Base-by-base conservation (phyloP, 2,888 invertebrate species). In the Sinopyrophorus schimmeli region DNA sequence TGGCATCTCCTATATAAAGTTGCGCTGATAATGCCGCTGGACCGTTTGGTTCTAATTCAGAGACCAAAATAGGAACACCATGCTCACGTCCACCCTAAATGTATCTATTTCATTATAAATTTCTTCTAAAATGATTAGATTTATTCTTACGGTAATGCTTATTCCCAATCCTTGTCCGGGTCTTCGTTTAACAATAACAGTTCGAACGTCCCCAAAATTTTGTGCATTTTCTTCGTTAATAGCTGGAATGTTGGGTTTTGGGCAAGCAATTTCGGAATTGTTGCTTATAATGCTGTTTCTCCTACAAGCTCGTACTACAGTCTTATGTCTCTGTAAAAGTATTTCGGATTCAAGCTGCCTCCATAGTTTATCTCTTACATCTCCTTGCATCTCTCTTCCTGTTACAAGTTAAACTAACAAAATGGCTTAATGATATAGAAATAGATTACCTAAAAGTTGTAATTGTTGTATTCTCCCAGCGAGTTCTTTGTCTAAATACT, bases 341-440 rank as follows among this genome's bases (percentile, higher is more conserved):
- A 92, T 92, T 76, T 92, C 91, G 0, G 90, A 87, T 68, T 92
- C 91, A 61, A 92, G 77, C 77, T 91, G 84, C 55, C 88, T 77
- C 86, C 86, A 87, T 3, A 92, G 74, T 31, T 87, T 86, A 67
- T 90, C 89, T 61, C 90, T 80, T 24, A 90, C 80, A 55, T 87
- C 84, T 1, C 87, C 84, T 26, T 86, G 79, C 86, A 90, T 86
- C 67, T 90, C 89, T 47, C 87, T 76, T 6, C 82, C 74, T 74
- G 43, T 26, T 12, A 27, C 12, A 3, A 11, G 10, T 3, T 27
- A 27, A 11, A 27, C n/a, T 10, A 11, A 11, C 3, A 10, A 27
- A 10, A n/a, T 11, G 3, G 12, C 2, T 12, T 10, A 9, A 10
- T 27, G 11, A 11, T 5, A 21, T 21, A 21, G 9, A 21, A 21